Base-by-base conservation (phyloP, 1,140 invertebrate genomes). In the Diprion similis region DNA sequence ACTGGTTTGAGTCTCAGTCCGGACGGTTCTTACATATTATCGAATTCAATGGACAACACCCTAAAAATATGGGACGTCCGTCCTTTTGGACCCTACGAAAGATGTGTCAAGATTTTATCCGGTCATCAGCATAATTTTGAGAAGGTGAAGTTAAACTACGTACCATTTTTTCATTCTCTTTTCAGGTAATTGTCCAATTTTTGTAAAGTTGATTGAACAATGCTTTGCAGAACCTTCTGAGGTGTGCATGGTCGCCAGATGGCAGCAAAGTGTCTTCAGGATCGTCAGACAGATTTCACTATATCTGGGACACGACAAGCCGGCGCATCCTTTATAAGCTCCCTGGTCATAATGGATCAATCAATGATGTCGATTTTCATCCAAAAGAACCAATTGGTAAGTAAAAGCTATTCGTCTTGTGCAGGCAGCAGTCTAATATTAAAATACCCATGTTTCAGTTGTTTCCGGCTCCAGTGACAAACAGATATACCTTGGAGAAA, bases 81-180 rank as follows among this genome's bases (percentile, higher is more conserved):
- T 47, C 93, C 94, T 0, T 95, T 93, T 86, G 90, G 98, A 3
- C 95, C 97, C 1, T 92, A 93, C 68, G 97, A 99, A 81, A 90
- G 98, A 76, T 99, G 97, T 87, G 94, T 98, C 0, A 98, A 98
- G 89, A 93, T 98, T 51, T 92, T 99, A 74, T 90, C 91, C 73
- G 98, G 98, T 0, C 97, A 99, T 90, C 96, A 98, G 81, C 98
- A 99, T 87, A 99, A 99, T 88, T 99, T 99, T 90, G 98, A 99
- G 90, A 98, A 98, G 89, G 96, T 97, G 85, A 88, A 98, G 24
- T 37, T 37, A 37, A 37, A 66, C 85, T 99, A 37, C 24, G 6
- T 37, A 37, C 0, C 24, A 37, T 37, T 37, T 37, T 37, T 37
- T 37, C 24, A 37, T 37, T 37, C 6, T 37, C 24, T 37, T 37